Evolutionary conservation across 2,888 invertebrate genomes (phyloP).

Genomic region (Beris morrisii): DNA sequence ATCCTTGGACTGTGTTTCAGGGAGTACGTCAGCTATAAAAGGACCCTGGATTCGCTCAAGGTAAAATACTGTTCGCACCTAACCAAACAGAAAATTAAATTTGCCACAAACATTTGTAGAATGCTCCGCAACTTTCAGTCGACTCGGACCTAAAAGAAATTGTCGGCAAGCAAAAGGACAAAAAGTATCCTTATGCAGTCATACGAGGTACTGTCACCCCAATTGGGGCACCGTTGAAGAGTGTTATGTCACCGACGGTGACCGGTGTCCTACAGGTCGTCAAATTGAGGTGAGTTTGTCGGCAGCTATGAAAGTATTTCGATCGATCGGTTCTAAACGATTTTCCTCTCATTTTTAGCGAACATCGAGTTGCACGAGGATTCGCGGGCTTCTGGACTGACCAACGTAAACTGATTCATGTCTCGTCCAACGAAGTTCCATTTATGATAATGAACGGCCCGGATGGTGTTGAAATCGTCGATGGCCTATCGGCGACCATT

Average conservation of each 20-base stretch:
- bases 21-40: constrained; percentile 75
- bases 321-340: neutral
- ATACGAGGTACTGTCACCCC: constrained; percentile 76
- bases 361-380: constrained; percentile 80
- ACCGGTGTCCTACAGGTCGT: constrained; percentile 79
- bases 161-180: constrained; percentile 64
- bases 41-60: constrained; percentile 70
- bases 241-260: constrained; percentile 71
- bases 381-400: constrained; percentile 88
- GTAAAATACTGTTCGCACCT: constrained; percentile 56
- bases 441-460: constrained; percentile 70
- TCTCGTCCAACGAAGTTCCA: constrained; percentile 77
- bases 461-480: constrained; percentile 71
- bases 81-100: neutral
- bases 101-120: constrained; percentile 54
- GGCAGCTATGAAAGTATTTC: neutral
- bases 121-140: constrained; percentile 70
- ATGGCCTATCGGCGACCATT: constrained; percentile 70
- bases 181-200: constrained; percentile 73
- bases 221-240: constrained; percentile 72
- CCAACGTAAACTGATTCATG: constrained; percentile 75
- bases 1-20: constrained; percentile 73
- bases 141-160: constrained; percentile 65
- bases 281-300: constrained; percentile 58
- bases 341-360: constrained; percentile 58